Conservation (phyloP, 2,797 vertebrate species). For the Ibycter americanus region DNA sequence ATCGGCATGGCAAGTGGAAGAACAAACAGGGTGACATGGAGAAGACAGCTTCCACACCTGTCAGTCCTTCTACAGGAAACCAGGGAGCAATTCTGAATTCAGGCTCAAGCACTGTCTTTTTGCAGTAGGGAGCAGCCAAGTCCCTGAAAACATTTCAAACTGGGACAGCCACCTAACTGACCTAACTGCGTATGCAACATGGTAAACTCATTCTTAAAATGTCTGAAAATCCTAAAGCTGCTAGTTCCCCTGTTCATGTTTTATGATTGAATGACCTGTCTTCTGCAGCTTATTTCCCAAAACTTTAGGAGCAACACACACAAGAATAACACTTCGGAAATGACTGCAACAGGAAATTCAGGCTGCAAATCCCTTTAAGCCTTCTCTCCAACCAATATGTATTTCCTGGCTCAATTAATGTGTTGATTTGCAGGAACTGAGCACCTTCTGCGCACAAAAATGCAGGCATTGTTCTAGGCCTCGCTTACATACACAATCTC, state of each 20-base stretch:
- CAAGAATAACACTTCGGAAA: not conserved
- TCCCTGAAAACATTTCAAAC: not conserved
- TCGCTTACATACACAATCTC: accelerated
- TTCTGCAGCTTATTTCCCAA: not conserved
- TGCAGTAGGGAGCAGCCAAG: not conserved
- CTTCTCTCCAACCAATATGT: not conserved
- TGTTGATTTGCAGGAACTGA: not conserved
- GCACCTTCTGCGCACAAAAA: not conserved
- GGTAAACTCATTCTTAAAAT: not conserved
- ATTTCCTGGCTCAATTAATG: not conserved
- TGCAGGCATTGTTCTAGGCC: not conserved
- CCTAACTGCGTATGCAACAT: not conserved
- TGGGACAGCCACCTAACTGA: not conserved
- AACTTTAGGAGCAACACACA: not conserved
- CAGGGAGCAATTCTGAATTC: not conserved
- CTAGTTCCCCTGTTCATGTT: accelerated
- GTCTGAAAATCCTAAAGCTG: not conserved
- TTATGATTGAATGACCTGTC: not conserved
- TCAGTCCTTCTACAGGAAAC: not conserved
- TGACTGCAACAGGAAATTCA: not conserved
- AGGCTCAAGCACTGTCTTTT: not conserved
- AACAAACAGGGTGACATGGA: not conserved
- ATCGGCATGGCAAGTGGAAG: not conserved
- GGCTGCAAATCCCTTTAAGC: not conserved
- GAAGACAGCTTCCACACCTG: not conserved